Percentiles rank a stretch among this genome's conserved stretches.
Conservation (phyloP, 2,797 vertebrate species). For the Catostomus latipinnis region DNA sequence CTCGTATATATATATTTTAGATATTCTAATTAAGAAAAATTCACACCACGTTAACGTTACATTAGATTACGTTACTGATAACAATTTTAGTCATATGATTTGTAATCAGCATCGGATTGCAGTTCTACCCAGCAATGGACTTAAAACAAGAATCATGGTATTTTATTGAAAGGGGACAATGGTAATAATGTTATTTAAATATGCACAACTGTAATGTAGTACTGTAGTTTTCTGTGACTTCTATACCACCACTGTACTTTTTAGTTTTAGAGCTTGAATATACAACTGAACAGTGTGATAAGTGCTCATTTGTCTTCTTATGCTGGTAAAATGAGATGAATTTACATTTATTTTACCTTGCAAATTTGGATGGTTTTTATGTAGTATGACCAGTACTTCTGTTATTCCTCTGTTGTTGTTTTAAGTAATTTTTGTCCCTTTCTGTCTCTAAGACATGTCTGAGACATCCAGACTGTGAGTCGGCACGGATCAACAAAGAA, state of each 20-base stretch:
- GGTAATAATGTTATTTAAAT: background rate
- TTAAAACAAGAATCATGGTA: too few species aligned
- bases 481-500: conserved; percentile 94
- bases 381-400: background rate
- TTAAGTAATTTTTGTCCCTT: conserved; percentile 25
- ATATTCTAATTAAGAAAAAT: too few species aligned
- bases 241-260: background rate
- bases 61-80: too few species aligned
- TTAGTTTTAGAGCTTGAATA: background rate
- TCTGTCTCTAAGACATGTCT: conserved; percentile 88
- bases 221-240: background rate
- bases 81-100: too few species aligned
- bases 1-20: too few species aligned
- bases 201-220: background rate
- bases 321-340: too few species aligned
- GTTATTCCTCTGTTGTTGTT: conserved; percentile 13
- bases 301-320: too few species aligned
- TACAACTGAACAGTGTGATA: background rate
- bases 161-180: background rate
- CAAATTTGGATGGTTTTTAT: too few species aligned
- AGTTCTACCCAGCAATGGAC: too few species aligned
- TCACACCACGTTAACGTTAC: too few species aligned
- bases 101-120: too few species aligned
- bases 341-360: too few species aligned
- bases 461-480: conserved; percentile 96